Conservation (phyloP, 2,797 vertebrate species). For the Siniperca undulata region DNA sequence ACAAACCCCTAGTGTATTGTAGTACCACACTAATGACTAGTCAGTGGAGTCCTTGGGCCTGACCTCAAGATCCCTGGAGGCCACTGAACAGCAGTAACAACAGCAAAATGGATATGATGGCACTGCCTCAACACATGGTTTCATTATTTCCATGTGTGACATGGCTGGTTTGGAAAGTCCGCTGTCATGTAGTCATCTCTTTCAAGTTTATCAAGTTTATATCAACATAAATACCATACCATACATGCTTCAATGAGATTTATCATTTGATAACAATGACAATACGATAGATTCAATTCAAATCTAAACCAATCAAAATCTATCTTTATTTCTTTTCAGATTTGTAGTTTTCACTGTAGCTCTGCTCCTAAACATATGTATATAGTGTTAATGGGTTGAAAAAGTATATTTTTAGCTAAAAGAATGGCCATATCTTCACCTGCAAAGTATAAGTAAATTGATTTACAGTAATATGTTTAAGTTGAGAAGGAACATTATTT, state of each 20-base stretch:
- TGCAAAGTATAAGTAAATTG: too few relatives aligned
- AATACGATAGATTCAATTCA: not conserved
- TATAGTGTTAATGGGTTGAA: too few relatives aligned
- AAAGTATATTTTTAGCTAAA: not conserved
- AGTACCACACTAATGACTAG: slow-evolving; percentile 56
- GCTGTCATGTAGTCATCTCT: not conserved
- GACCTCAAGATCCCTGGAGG: slow-evolving; percentile 44
- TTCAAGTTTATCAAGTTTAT: too few relatives aligned
- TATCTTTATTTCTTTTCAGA: not conserved
- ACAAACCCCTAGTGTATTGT: slow-evolving; percentile 42
- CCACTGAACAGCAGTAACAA: slow-evolving; percentile 30
- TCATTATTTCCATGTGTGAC: slow-evolving; percentile 37
- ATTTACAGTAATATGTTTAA: too few relatives aligned
- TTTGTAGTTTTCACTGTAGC: not conserved
- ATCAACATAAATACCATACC: not conserved
- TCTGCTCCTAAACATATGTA: not conserved
- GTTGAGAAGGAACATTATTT: not conserved
- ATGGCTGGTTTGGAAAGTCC: slow-evolving; percentile 14
- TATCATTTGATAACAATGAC: not conserved
- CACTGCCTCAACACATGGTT: slow-evolving; percentile 12
- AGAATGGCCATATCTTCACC: not conserved
- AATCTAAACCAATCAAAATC: not conserved
- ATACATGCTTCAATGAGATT: not conserved
- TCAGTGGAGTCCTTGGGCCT: slow-evolving; percentile 49
- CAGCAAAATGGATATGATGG: slow-evolving; percentile 35